Conservation (phyloP, 2,797 vertebrate species). For the Tinamus major region DNA sequence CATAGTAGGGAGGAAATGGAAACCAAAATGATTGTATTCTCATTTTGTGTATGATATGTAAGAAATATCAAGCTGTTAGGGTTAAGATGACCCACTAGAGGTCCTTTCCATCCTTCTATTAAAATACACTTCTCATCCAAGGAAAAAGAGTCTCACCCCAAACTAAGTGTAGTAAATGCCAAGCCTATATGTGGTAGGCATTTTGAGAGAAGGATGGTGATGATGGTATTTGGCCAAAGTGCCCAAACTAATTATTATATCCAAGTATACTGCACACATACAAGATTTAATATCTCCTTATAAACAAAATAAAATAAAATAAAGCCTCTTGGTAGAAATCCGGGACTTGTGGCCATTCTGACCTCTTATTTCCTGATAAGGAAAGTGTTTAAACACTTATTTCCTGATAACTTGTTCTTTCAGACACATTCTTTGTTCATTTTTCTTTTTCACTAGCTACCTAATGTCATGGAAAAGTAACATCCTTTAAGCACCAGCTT, state of each 20-base stretch:
- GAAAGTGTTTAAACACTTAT: not conserved
- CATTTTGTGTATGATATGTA: not conserved
- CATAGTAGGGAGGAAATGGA: not conserved
- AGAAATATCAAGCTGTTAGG: constrained; percentile 70
- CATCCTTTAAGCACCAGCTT: constrained; percentile 8
- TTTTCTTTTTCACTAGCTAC: not conserved
- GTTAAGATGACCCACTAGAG: constrained; percentile 77
- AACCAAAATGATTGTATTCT: not conserved
- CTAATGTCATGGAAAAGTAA: not conserved
- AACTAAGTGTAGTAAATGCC: constrained; percentile 48
- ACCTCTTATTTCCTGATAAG: not conserved
- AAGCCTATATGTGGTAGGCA: not conserved
- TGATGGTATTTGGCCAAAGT: not conserved
- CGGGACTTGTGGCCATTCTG: not conserved
- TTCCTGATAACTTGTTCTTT: constrained; percentile 15
- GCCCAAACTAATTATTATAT: not conserved
- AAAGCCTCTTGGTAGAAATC: not conserved
- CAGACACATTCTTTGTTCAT: not conserved
- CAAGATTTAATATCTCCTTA: not conserved
- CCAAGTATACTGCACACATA: not conserved
- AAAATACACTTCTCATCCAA: constrained; percentile 62
- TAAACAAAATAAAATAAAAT: not conserved
- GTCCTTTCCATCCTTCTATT: constrained; percentile 74
- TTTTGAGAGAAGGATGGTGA: constrained; percentile 14
- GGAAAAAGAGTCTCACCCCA: constrained; percentile 57